A percentile compares a stretch with the other conserved stretches of the same genome.
Conservation (phyloP, 2,113 vertebrate species). For the Rhabdornis inornatus region DNA sequence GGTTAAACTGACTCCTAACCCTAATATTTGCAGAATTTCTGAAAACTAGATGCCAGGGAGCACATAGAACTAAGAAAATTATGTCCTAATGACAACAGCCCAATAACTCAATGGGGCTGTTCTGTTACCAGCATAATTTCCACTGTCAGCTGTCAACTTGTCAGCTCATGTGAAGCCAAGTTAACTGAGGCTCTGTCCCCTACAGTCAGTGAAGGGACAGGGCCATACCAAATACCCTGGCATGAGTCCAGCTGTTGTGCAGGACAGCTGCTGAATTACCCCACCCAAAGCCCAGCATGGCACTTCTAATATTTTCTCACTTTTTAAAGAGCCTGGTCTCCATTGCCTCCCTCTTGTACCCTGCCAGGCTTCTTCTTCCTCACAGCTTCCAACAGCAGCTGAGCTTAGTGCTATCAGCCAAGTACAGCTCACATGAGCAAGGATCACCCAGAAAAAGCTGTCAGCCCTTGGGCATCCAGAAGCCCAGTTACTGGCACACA, state of each 20-base stretch:
- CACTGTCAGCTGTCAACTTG: neutral
- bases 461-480: neutral
- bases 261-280: neutral
- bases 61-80: neutral
- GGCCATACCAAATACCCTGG: neutral
- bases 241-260: neutral
- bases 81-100: neutral
- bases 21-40: neutral
- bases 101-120: neutral
- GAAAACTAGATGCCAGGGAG: neutral
- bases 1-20: neutral
- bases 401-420: neutral
- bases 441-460: neutral
- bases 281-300: neutral
- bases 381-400: neutral
- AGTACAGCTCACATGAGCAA: neutral
- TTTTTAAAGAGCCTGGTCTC: neutral
- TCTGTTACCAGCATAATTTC: neutral
- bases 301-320: neutral
- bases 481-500: neutral
- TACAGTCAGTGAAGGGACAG: neutral
- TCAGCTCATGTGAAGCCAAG: neutral
- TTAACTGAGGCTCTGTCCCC: neutral
- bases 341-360: neutral
- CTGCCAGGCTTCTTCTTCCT: neutral